These are phyloP conservation scores for Meteorus cinctellus DNA, from an alignment of 2,888 invertebrate genomes.

Conservation along the genomic window DNA sequence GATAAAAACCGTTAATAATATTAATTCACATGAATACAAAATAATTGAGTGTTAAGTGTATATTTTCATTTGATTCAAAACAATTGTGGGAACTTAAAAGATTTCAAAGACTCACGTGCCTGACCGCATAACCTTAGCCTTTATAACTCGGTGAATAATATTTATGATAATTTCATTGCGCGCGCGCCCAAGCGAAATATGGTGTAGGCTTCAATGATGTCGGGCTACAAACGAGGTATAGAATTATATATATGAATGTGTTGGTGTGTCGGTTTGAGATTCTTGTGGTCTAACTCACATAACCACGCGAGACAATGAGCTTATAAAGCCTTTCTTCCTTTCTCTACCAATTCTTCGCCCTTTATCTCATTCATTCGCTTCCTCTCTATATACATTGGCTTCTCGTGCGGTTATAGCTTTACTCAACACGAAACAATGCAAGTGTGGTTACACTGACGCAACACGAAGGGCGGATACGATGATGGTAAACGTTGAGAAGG, in stretches of 20 bases:
- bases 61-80: not conserved
- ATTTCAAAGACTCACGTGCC: conserved; percentile 16
- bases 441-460: conserved; percentile 3
- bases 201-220: not conserved
- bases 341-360: not conserved
- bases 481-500: not conserved
- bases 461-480: not conserved
- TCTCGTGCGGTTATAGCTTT: conserved; percentile 24
- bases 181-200: not conserved
- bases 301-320: conserved; percentile 34
- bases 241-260: not conserved
- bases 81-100: conserved; percentile 15
- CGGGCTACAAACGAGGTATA: conserved; percentile 1
- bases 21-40: not conserved
- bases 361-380: not conserved
- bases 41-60: not conserved
- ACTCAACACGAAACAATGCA: conserved; percentile 29
- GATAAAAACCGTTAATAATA: not conserved
- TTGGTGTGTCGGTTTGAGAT: not conserved
- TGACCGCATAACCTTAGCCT: conserved; percentile 14
- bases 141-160: conserved; percentile 24
- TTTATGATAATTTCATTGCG: conserved; percentile 33
- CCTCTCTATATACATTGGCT: conserved; percentile 13
- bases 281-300: conserved; percentile 33
- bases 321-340: conserved; percentile 12